Conservation (phyloP, 2,888 invertebrate species). For the Ceramica pisi region DNA sequence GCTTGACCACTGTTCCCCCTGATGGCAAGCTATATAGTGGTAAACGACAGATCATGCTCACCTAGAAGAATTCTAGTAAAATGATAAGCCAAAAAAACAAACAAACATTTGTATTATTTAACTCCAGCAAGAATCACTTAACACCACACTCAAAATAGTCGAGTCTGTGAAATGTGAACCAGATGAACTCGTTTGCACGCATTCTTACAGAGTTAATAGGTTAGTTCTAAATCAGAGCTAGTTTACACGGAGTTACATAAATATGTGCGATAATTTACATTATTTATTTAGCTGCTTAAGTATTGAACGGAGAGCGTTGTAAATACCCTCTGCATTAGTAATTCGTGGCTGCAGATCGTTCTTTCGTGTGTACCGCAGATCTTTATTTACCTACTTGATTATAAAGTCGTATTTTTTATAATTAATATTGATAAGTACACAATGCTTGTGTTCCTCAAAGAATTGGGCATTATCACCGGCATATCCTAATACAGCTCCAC, state of each 20-base stretch:
- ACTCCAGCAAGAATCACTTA: conserved; percentile 35
- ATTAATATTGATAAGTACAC: too few species aligned
- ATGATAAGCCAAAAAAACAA: too few species aligned
- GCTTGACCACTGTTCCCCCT: too few species aligned
- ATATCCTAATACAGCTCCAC: too few species aligned
- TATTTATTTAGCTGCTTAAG: conserved; percentile 30
- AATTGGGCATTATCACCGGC: too few species aligned
- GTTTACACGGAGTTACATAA: conserved; percentile 27
- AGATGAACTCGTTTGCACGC: conserved; percentile 44
- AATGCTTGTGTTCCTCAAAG: too few species aligned
- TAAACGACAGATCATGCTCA: too few species aligned
- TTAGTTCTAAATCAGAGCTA: conserved; percentile 46
- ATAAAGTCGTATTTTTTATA: too few species aligned
- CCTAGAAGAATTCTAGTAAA: too few species aligned
- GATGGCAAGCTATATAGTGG: too few species aligned
- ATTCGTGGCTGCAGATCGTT: neutral
- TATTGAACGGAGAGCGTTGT: neutral
- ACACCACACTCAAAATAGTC: conserved; percentile 25
- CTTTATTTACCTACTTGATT: too few species aligned
- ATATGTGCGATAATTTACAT: conserved; percentile 15
- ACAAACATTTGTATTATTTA: neutral
- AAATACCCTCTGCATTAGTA: neutral
- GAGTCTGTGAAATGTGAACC: conserved; percentile 10
- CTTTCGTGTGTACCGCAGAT: neutral
- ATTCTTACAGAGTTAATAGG: conserved; percentile 55